phyloP scores from a whole-genome alignment of 2,113 vertebrate genomes.

The Corapipo altera region DNA sequence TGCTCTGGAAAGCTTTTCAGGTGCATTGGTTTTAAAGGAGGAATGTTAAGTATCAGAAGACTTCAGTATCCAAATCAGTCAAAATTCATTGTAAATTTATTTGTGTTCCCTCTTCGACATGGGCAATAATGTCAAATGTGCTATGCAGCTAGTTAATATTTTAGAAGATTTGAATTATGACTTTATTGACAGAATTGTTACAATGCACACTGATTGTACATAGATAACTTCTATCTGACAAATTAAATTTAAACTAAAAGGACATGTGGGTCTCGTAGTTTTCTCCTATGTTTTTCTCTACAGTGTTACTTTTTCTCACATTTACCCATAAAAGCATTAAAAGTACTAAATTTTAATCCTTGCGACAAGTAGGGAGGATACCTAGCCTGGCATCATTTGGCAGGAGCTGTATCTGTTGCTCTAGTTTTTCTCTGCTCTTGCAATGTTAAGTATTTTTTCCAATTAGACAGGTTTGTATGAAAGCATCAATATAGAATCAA shows the following conservation, averaged over 20 bases:
- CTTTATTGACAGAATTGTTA: conserved; percentile 92
- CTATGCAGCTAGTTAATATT: conserved; percentile 97
- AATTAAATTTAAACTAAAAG: conserved; percentile 90
- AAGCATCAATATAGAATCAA: neutral
- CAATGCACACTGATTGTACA: conserved; percentile 92
- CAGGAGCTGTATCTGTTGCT: neutral
- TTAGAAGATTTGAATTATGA: conserved; percentile 82
- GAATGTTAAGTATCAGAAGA: conserved; percentile 57
- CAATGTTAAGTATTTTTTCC: neutral
- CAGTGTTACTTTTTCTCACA: neutral
- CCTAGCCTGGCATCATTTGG: neutral
- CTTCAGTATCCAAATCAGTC: conserved; percentile 72
- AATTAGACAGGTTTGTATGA: neutral
- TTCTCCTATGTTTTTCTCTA: conserved; percentile 68
- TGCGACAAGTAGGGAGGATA: neutral
- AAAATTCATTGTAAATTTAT: conserved; percentile 76
- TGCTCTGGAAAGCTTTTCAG: conserved; percentile 71
- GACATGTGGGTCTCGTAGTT: conserved; percentile 71
- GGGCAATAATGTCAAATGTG: conserved; percentile 97
- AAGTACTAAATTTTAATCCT: neutral
- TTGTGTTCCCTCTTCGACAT: conserved; percentile 78
- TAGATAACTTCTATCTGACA: conserved; percentile 94
- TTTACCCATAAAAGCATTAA: conserved; percentile 23
- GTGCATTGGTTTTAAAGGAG: conserved; percentile 69
- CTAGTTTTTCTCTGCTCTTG: neutral